Evolutionary conservation across 2,797 vertebrate genomes (phyloP).

Genomic region (Bovichtus variegatus): DNA sequence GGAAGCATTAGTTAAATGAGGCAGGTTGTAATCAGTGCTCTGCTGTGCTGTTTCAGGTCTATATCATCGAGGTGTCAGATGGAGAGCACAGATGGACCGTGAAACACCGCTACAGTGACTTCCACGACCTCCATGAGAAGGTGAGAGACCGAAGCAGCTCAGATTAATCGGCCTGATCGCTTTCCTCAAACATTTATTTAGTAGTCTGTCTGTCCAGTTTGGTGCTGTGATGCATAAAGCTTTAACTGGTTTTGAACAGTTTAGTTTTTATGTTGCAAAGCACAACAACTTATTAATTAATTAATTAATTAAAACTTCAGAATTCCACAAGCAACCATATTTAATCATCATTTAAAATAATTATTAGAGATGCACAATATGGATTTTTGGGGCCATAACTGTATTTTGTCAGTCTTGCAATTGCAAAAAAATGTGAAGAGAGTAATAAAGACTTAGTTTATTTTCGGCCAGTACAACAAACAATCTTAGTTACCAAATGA

Average conservation of each 20-base stretch:
- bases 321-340: neutral
- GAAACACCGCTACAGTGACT: constrained; percentile 98
- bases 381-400: neutral
- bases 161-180: neutral
- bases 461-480: neutral
- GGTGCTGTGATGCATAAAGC: neutral
- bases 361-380: neutral
- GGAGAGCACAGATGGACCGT: constrained; percentile 93
- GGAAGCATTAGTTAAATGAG: neutral
- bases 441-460: neutral
- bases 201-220: neutral
- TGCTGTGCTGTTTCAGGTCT: constrained; percentile 87
- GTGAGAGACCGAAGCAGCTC: constrained; percentile 72
- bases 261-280: too few species aligned
- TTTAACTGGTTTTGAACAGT: too few species aligned
- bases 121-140: constrained; percentile 97
- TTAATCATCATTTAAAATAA: too few species aligned
- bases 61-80: constrained; percentile 93
- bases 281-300: too few species aligned
- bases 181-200: neutral
- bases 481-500: neutral
- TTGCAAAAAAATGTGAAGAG: neutral
- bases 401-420: neutral
- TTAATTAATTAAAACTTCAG: too few species aligned
- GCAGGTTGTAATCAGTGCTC: neutral